phyloP scores from a whole-genome alignment of 2,888 invertebrate species.

The Lamellibrachia columna region DNA sequence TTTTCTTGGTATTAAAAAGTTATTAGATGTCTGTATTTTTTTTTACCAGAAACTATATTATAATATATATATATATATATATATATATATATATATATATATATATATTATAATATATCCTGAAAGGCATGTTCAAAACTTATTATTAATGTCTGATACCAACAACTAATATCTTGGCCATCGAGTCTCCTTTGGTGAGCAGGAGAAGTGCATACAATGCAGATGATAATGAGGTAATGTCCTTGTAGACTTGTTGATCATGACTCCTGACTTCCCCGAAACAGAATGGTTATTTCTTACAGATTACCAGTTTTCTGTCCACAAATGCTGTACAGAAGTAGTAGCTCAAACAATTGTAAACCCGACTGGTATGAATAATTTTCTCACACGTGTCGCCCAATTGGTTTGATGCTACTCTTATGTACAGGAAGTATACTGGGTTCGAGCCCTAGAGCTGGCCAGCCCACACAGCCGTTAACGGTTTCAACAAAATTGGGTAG shows the following conservation, averaged over 20 bases:
- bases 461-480: too few relatives aligned
- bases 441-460: background rate
- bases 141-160: background rate
- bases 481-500: too few relatives aligned
- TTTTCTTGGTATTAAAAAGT: background rate
- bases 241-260: background rate
- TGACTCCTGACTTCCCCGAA: background rate
- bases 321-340: background rate
- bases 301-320: background rate
- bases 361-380: background rate
- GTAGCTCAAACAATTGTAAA: background rate
- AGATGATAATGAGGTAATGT: background rate
- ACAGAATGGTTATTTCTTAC: background rate
- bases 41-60: background rate
- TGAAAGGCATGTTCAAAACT: background rate
- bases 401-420: background rate
- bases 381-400: background rate
- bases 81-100: too few relatives aligned
- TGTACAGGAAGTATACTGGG: background rate
- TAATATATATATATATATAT: too few relatives aligned
- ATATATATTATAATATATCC: background rate
- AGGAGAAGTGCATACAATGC: background rate
- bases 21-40: background rate
- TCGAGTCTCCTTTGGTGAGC: background rate
- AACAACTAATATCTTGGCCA: background rate